Percentiles rank a stretch among this genome's conserved stretches.
Evolutionary conservation across 2,888 invertebrate species (phyloP).

Genomic region (Hypomecis punctinalis): DNA sequence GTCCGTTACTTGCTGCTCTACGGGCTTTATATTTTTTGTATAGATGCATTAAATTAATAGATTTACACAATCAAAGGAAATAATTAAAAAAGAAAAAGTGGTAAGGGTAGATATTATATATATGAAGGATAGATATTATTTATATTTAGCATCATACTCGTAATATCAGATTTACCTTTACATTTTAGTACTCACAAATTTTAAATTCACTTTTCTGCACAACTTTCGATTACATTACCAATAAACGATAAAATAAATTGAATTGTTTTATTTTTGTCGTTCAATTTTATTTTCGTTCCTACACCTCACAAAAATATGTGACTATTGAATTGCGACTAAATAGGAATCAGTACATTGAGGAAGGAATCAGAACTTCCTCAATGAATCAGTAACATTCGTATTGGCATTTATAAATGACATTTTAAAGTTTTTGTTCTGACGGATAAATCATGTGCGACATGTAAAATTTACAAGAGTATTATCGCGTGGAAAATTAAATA

Average conservation of each 20-base stretch:
- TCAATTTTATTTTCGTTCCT: constrained; percentile 4
- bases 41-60: too few species aligned
- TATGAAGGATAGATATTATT: not conserved
- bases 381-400: constrained; percentile 8
- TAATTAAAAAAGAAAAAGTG: not conserved
- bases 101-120: not conserved
- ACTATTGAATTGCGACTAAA: not conserved
- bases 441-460: constrained; percentile 51
- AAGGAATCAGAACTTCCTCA: too few species aligned
- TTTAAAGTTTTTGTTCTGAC: constrained; percentile 19
- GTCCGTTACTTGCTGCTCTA: too few species aligned
- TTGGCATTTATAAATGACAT: constrained; percentile 15
- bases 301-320: constrained; percentile 7
- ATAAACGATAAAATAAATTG: constrained; percentile 40
- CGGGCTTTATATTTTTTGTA: too few species aligned
- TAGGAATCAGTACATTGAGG: too few species aligned
- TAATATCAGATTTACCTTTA: not conserved
- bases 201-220: constrained; percentile 1
- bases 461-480: constrained; percentile 65
- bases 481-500: constrained; percentile 67
- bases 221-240: constrained; percentile 20
- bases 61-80: too few species aligned
- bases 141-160: not conserved
- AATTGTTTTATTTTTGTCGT: constrained; percentile 25
- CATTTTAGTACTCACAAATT: constrained; percentile 1